These are phyloP conservation scores for Myodes glareolus DNA, from an alignment of 2,113 vertebrate species.

Conservation along the genomic window DNA sequence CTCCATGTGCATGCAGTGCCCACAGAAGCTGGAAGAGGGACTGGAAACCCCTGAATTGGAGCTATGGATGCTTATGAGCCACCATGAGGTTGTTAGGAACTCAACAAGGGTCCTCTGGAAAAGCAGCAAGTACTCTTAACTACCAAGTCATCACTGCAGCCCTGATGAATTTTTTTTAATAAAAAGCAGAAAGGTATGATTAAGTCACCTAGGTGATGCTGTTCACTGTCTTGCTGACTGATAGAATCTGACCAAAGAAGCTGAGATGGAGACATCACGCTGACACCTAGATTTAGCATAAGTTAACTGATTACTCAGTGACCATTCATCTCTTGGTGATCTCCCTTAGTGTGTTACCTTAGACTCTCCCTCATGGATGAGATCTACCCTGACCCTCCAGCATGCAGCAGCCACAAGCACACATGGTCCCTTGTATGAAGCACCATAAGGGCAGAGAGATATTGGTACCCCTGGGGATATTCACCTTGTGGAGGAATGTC, in stretches of 20 bases:
- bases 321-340: too few relatives aligned
- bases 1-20: background rate
- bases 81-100: background rate
- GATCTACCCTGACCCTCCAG: too few relatives aligned
- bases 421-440: background rate
- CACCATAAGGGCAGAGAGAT: background rate
- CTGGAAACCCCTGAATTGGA: background rate
- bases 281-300: background rate
- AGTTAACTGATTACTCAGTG: background rate
- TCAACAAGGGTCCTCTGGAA: background rate
- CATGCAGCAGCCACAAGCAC: background rate
- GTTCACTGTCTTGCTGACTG: rapidly evolving
- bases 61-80: background rate
- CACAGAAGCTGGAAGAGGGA: background rate
- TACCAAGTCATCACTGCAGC: background rate
- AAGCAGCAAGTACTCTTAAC: background rate
- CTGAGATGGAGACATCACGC: rapidly evolving
- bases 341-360: background rate
- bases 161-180: background rate
- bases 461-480: background rate
- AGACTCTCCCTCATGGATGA: background rate
- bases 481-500: background rate
- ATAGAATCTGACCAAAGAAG: background rate
- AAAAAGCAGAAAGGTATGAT: background rate
- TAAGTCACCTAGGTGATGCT: background rate